Evolutionary conservation across 2,797 vertebrate species (phyloP).

Genomic region (Lacerta agilis): DNA sequence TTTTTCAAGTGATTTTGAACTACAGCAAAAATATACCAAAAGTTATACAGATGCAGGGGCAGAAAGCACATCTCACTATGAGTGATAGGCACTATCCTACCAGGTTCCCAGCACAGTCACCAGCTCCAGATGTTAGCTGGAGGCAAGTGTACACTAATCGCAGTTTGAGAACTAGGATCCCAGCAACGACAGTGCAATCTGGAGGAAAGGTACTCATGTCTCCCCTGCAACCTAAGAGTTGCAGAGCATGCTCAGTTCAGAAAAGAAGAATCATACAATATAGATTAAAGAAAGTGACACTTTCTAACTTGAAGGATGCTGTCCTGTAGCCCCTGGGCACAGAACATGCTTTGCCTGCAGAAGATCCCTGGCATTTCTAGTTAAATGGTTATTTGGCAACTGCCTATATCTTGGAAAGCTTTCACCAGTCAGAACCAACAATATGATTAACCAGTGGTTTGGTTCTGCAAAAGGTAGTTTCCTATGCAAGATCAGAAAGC

Average conservation of each 20-base stretch:
- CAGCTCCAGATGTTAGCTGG: background rate
- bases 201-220: background rate
- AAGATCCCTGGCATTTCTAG: background rate
- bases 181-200: background rate
- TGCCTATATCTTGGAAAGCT: background rate
- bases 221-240: background rate
- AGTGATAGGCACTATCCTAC: background rate
- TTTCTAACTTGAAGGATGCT: background rate
- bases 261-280: background rate
- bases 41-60: background rate
- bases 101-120: background rate
- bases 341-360: background rate
- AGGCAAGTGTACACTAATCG: background rate
- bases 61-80: background rate
- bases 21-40: background rate
- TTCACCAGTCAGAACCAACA: background rate
- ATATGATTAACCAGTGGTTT: background rate
- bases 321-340: background rate
- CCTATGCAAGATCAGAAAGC: background rate
- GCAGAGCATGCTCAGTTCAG: background rate
- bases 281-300: background rate
- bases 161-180: background rate
- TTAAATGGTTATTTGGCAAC: background rate
- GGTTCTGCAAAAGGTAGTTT: background rate
- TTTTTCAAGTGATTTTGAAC: constrained; percentile 18